Evolutionary conservation across 2,797 vertebrate species (phyloP), one percentile per base, ranked within the genome.

Genomic region (Lagocephalus sceleratus): DNA sequence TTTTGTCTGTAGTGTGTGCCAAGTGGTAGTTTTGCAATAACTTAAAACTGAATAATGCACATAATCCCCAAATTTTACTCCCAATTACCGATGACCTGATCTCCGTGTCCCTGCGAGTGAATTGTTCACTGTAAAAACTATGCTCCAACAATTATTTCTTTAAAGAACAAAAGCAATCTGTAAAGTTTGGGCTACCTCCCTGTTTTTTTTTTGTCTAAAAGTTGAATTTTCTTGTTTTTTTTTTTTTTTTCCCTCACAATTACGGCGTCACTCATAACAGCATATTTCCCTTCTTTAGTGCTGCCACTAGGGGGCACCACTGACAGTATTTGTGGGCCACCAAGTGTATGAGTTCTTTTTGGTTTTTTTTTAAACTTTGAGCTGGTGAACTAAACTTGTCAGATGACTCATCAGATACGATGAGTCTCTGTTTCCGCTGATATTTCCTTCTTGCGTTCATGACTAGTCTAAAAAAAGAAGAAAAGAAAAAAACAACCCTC

Each of bases 1-100:
- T 85, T 70, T 75, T 67, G 79, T 82, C 76, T 85, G 76, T 86
- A 88, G 84, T 76, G 66, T 73, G 86, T 87, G 84, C 76, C 75
- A 85, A 83, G 83, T 83, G 81, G 69, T 84, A 79, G 82, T 69
- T 82, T 78, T 66, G 59, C 75, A 67, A 59, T 78, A 64, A 60
- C 32, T 10, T 35, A 35, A 14, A 35, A 4, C 32, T 35, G 12
- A 35, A 35, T 71, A 46, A 68, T 50, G 50, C 50, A 55, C 66
- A 32, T 74, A 58, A 50, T 57, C 54, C 47, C 46, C 47, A 51
- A 57, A 57, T 66, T 65, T 60, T 51, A 66, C 20, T 54, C 51
- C 20, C 69, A 43, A 58, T 58, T 75, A 54, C 47, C 43, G 78
- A 60, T 51, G 19, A 72, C 61, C 60, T 51, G 20, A 65, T 63